Conservation (phyloP, 2,797 vertebrate species). For the Fratercula arctica region DNA sequence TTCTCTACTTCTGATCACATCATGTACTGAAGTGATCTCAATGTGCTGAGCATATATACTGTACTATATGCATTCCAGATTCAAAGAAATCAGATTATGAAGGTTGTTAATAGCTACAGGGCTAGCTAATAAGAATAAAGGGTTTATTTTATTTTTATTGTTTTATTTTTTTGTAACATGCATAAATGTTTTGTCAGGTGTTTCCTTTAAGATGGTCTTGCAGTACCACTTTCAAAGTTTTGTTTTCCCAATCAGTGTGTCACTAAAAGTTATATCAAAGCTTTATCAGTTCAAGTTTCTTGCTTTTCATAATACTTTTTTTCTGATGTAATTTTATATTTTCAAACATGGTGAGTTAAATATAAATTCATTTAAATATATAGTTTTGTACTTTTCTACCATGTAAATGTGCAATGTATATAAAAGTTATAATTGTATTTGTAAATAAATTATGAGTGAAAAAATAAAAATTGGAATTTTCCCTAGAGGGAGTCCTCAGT, state of each 20-base stretch:
- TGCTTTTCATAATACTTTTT: conserved; percentile 82
- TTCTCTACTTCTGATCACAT: conserved; percentile 52
- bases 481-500: conserved; percentile 39
- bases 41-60: conserved; percentile 27
- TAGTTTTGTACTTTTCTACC: conserved; percentile 99
- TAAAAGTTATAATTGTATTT: conserved; percentile 99
- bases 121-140: conserved; percentile 36
- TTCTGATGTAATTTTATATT: conserved; percentile 92
- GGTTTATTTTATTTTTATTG: conserved; percentile 12
- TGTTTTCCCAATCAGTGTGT: conserved; percentile 53
- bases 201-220: conserved; percentile 72
- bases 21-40: conserved; percentile 10
- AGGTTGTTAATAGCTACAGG: conserved; percentile 31
- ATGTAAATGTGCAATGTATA: conserved; percentile 99
- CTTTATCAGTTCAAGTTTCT: conserved; percentile 85
- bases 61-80: conserved; percentile 45
- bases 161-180: neutral
- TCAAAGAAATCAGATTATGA: conserved; percentile 67
- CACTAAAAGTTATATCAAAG: conserved; percentile 75
- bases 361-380: conserved; percentile 99
- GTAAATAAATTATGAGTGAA: conserved; percentile 99
- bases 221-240: conserved; percentile 63
- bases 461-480: conserved; percentile 84
- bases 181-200: conserved; percentile 22
- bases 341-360: conserved; percentile 97